Conservation (phyloP, 2,797 vertebrate species). For the Euthynnus affinis region DNA sequence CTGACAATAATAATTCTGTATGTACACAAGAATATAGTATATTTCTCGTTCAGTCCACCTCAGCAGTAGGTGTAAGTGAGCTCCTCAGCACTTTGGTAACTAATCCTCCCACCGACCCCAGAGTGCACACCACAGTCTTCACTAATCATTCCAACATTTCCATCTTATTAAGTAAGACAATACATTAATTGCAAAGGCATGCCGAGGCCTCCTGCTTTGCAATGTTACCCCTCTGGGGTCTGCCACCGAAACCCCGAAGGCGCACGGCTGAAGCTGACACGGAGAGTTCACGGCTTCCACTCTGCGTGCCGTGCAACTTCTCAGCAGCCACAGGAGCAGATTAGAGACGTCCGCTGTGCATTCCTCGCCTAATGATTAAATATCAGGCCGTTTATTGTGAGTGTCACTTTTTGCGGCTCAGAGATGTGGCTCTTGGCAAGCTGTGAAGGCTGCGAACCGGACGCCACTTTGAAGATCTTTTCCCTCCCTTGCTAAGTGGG, state of each 20-base stretch:
- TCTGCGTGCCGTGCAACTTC: conserved; percentile 51
- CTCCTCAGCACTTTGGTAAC: conserved; percentile 63
- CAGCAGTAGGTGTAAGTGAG: conserved; percentile 66
- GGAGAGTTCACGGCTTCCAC: conserved; percentile 63
- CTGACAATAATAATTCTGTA: conserved; percentile 34
- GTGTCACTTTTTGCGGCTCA: conserved; percentile 72
- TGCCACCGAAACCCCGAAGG: conserved; percentile 56
- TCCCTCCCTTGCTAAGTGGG: conserved; percentile 28
- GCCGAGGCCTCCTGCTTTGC: conserved; percentile 67
- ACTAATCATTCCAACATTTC: conserved; percentile 80
- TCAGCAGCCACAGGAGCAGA: conserved; percentile 65
- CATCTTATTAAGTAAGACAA: conserved; percentile 82
- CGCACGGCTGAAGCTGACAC: conserved; percentile 40
- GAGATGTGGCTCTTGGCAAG: conserved; percentile 75
- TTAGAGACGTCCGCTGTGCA: conserved; percentile 71
- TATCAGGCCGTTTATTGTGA: conserved; percentile 77
- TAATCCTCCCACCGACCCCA: conserved; percentile 62
- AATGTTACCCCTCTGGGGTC: conserved; percentile 58
- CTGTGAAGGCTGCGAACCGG: conserved; percentile 31
- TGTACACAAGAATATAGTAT: conserved; percentile 21
- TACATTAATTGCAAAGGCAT: conserved; percentile 79
- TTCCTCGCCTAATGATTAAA: conserved; percentile 78
- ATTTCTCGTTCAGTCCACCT: conserved; percentile 36
- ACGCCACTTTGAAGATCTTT: conserved; percentile 31
- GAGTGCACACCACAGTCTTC: conserved; percentile 60